Percentiles rank a stretch among this genome's conserved stretches.
These are phyloP conservation scores for Leptura quadrifasciata DNA, from an alignment of 2,888 invertebrate genomes.

Conservation along the genomic window DNA sequence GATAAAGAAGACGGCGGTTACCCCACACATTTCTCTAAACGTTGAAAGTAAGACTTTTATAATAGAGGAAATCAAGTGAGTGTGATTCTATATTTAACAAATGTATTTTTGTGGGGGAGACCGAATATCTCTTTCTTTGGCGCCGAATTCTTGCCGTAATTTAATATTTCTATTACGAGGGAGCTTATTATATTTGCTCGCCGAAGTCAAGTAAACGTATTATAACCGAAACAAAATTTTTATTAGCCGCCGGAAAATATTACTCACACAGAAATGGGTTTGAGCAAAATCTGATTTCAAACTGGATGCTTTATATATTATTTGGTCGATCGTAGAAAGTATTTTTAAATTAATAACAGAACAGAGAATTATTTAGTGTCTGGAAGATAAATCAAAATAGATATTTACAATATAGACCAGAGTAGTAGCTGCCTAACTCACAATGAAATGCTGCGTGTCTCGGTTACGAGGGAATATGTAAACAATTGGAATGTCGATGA, in stretches of 20 bases:
- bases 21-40: conserved; percentile 6
- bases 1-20: conserved; percentile 5
- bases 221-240: not conserved
- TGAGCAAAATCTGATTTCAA: not conserved
- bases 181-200: not conserved
- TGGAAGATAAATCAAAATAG: no score
- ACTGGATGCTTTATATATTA: no score
- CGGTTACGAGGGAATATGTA: no score
- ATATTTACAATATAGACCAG: no score
- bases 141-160: not conserved
- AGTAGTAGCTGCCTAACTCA: no score
- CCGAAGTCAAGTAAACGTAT: not conserved
- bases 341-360: no score
- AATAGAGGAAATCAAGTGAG: conserved; percentile 6
- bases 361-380: no score
- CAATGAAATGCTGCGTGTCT: no score
- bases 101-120: conserved; percentile 10
- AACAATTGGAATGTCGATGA: no score
- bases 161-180: not conserved
- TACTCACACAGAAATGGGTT: not conserved
- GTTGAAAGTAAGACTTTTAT: conserved; percentile 20
- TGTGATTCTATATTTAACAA: conserved; percentile 12
- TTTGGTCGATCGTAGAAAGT: no score
- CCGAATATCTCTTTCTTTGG: not conserved
- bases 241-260: not conserved